Evolutionary conservation across 2,888 invertebrate species (phyloP), one percentile per base, ranked within the genome.

Genomic region (Merodon equestris): DNA sequence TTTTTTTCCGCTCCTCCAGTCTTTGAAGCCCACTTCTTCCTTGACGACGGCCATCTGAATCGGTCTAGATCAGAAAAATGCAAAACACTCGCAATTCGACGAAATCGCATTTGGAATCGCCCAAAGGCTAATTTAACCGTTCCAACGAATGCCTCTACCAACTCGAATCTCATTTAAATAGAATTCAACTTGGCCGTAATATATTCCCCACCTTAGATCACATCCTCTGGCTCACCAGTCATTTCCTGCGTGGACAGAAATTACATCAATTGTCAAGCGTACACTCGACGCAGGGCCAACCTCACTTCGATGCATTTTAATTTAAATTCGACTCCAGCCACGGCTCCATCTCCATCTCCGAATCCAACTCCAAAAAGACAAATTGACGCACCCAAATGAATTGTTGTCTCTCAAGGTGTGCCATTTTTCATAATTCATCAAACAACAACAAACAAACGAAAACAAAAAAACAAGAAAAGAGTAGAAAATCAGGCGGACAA

Each of bases 401-500:
- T 79, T 79, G 79, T 79, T 73, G 79, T 79, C 74, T 73, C 74
- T 56, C 63, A 79, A 74, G 79, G 79, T 79, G 79, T 79, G 79
- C 64, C 79, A 79, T 79, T 79, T 79, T 79, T 79, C 74, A 79
- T 79, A 79, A 74, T 79, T 79, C 79, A 79, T 79, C 79, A 79
- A 79, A 56, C 60, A 76, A 76, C 71, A 76, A 75, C 64, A 75
- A 76, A 2, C 3, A 27, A 27, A 27, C 27, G 7, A 70, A 74
- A n/a, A n/a, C n/a, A n/a, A n/a, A n/a, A n/a, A n/a, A n/a, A n/a
- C n/a, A n/a, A n/a, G n/a, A n/a, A n/a, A n/a, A n/a, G n/a, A n/a
- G n/a, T n/a, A n/a, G n/a, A n/a, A n/a, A n/a, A n/a, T n/a, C 79
- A 50, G 79, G 79, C 79, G 79, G 79, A 79, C 79, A 74, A 74